Percentiles rank a stretch among this genome's conserved stretches.
phyloP scores from a whole-genome alignment of 2,113 vertebrate genomes.

The Microcebus murinus region DNA sequence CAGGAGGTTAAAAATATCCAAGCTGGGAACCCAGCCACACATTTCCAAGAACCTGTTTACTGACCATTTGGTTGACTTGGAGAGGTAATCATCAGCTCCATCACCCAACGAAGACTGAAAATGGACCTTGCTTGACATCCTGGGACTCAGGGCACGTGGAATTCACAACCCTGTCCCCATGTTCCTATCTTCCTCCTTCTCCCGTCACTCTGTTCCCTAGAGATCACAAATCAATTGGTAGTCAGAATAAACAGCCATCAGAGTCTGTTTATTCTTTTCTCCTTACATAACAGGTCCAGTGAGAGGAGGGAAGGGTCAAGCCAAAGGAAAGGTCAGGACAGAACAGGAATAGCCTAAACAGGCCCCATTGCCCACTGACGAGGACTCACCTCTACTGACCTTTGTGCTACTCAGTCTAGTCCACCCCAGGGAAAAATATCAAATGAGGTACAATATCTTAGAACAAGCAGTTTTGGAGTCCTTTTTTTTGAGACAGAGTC shows the following conservation, averaged over 20 bases:
- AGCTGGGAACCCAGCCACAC: conserved; percentile 39
- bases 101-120: not conserved
- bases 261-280: conserved; percentile 1
- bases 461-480: not conserved
- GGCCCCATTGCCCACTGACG: not conserved
- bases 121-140: not conserved
- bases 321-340: not conserved
- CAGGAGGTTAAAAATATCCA: conserved; percentile 75
- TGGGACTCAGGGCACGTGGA: not conserved
- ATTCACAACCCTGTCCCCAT: not conserved
- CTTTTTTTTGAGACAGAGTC: no score
- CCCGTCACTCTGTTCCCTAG: not conserved
- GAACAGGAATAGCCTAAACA: not conserved
- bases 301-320: not conserved
- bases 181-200: not conserved
- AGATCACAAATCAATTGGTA: not conserved
- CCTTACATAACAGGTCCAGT: not conserved
- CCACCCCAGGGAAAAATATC: not conserved
- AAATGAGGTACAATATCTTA: not conserved
- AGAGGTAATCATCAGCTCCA: conserved; percentile 4
- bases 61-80: not conserved
- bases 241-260: not conserved
- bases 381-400: not conserved
- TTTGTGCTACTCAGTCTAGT: not conserved
- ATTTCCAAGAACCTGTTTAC: conserved; percentile 73